Percentiles rank a stretch among this genome's conserved stretches.
Evolutionary conservation across 2,797 vertebrate species (phyloP).

Genomic region (Sebastes minor): DNA sequence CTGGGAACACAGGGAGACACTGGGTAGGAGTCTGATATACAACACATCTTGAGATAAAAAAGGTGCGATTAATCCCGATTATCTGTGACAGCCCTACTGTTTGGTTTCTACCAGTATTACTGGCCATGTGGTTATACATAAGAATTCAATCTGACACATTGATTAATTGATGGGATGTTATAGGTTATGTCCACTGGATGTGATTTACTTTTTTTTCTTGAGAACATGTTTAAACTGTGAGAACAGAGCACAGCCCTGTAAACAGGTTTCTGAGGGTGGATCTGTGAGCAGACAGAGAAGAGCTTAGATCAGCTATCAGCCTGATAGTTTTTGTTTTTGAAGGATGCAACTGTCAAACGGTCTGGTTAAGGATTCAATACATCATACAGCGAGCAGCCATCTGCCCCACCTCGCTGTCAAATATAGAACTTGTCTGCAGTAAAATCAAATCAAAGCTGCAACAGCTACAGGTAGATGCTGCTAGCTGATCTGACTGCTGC

Average conservation of each 20-base stretch:
- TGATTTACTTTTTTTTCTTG: background rate
- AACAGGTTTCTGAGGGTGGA: background rate
- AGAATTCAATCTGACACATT: background rate
- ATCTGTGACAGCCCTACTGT: background rate
- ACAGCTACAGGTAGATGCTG: background rate
- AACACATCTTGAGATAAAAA: too few relatives aligned
- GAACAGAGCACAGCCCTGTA: background rate
- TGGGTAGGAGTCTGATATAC: too few relatives aligned
- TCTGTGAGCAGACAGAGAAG: background rate
- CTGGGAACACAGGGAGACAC: too few relatives aligned
- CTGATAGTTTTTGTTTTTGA: constrained; percentile 6
- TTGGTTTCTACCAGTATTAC: background rate
- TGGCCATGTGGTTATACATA: background rate
- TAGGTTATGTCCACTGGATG: background rate
- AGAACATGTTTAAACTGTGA: background rate
- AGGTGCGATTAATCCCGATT: too few relatives aligned
- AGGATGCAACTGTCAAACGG: constrained; percentile 20
- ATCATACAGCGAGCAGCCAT: constrained; percentile 8
- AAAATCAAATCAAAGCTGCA: constrained; percentile 1
- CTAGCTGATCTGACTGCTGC: background rate
- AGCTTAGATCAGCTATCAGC: background rate
- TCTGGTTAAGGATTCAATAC: constrained; percentile 19
- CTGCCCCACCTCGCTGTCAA: constrained; percentile 16
- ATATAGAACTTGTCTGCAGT: constrained; percentile 1
- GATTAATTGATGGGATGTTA: background rate